A percentile compares a stretch with the other conserved stretches of the same genome.
Conservation (phyloP, 2,113 vertebrate genomes). For the Atlantisia rogersi region DNA sequence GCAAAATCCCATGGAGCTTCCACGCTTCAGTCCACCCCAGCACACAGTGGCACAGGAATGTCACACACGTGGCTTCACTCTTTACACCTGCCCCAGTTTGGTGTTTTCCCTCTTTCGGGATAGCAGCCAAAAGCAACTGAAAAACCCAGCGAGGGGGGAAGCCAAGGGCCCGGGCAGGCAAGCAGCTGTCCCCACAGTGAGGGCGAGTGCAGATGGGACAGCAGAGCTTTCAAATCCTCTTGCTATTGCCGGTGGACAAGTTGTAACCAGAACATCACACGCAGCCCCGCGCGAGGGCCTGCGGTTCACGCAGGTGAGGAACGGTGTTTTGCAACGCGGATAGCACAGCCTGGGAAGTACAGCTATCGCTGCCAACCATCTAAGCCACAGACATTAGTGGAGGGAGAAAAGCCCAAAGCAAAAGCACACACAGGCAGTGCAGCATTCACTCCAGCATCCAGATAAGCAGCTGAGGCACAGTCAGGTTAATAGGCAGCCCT, state of each 20-base stretch:
- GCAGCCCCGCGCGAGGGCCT: background rate
- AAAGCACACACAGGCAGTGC: background rate
- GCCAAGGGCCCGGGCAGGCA: background rate
- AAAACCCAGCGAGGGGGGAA: rapidly evolving
- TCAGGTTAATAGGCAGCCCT: background rate
- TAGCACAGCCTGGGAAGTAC: background rate
- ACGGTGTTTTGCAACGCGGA: background rate
- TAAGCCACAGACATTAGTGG: background rate
- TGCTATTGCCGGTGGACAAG: background rate
- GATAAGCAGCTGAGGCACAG: background rate
- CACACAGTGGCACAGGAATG: rapidly evolving
- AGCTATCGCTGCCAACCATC: background rate
- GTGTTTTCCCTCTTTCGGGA: background rate
- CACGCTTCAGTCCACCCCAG: rapidly evolving
- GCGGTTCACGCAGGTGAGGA: background rate
- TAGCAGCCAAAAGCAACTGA: background rate
- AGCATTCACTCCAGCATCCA: rapidly evolving
- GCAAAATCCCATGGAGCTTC: background rate
- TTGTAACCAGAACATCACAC: rapidly evolving
- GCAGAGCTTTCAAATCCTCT: background rate
- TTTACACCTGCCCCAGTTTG: background rate
- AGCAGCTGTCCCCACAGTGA: rapidly evolving
- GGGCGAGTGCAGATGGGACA: rapidly evolving
- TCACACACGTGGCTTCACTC: rapidly evolving
- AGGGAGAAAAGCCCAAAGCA: background rate